Base-by-base conservation (phyloP, 2,797 vertebrate genomes). In the Pygocentrus nattereri region DNA sequence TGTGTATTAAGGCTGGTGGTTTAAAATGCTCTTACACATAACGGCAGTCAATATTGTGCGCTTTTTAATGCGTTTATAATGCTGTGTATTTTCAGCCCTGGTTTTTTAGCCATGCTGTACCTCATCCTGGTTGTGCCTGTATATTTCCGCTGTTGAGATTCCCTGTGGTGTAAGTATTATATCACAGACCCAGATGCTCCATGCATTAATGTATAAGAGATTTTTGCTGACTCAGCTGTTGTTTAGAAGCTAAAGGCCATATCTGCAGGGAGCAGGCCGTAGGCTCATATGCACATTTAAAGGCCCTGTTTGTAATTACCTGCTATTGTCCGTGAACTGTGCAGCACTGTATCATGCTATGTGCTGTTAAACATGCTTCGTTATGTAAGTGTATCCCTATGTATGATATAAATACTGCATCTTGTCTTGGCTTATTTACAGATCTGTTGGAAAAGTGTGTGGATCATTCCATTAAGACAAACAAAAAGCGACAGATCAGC, bases 1-100 rank as follows among this genome's bases (percentile, higher is more conserved):
- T 91, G 89, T 93, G 92, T 89, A 52, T 75, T 75, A 79, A 61
- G 56, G 90, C 89, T 19, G 19, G 50, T 68, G 68, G 25, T 68
- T 78, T 49, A 71, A 81, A 79, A 82, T 50, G 49, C 34, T 49
- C 74, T 68, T 77, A 41, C 59, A 75, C 76, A 54, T 64, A 31
- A 49, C 16, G 16, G 15, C 38, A 49, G 70, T 74, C 61, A 61
- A 74, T 74, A 76, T 34, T 52, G 18, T 31, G 13, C 34, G 10
- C 3, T 62, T 18, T 41, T 67, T 79, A 83, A 79, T 79, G 71
- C 71, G 23, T 79, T 83, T 83, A 69, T 79, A 79, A 83, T 54
- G 47, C 16, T 59, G 49, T 70, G 54, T 67, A 70, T 69, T 83
- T 62, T n/a, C 56, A 49, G n/a, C 68, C 69, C 25, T 54, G 69